Conservation (phyloP, 2,113 vertebrate genomes). For the Indri indri region DNA sequence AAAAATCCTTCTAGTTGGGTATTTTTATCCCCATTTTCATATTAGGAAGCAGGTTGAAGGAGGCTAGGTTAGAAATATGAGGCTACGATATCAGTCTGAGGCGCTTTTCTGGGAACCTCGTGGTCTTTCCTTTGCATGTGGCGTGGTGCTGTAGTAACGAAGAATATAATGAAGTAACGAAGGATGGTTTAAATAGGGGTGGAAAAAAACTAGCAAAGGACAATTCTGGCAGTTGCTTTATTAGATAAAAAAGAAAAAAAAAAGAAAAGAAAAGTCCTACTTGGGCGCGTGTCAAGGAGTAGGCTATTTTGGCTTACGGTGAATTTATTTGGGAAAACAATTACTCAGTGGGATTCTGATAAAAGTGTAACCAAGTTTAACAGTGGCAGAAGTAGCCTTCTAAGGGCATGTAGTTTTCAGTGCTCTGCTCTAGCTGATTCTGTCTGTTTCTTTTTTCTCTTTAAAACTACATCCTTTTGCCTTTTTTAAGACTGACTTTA, state of each 20-base stretch:
- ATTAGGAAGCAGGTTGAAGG: background rate
- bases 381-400: background rate
- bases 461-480: slow-evolving; percentile 40
- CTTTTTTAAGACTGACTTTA: slow-evolving; percentile 28
- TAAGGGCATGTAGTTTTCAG: background rate
- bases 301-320: background rate
- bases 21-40: slow-evolving; percentile 1
- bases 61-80: background rate
- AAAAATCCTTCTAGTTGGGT: background rate
- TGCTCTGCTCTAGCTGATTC: background rate
- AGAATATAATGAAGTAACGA: background rate
- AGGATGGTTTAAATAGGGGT: background rate
- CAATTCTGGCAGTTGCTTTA: background rate
- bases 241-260: background rate
- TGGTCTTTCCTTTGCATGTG: background rate
- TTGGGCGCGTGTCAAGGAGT: background rate
- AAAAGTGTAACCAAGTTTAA: slow-evolving; percentile 2
- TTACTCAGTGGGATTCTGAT: background rate
- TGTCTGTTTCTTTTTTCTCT: slow-evolving; percentile 20
- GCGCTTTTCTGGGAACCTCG: background rate
- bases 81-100: background rate
- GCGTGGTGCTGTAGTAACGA: background rate
- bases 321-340: slow-evolving; percentile 38
- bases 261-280: background rate
- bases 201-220: background rate